A percentile compares a stretch with the other conserved stretches of the same genome.
Evolutionary conservation across 1,140 invertebrate species (phyloP).

Genomic region (Gryllus bimaculatus): DNA sequence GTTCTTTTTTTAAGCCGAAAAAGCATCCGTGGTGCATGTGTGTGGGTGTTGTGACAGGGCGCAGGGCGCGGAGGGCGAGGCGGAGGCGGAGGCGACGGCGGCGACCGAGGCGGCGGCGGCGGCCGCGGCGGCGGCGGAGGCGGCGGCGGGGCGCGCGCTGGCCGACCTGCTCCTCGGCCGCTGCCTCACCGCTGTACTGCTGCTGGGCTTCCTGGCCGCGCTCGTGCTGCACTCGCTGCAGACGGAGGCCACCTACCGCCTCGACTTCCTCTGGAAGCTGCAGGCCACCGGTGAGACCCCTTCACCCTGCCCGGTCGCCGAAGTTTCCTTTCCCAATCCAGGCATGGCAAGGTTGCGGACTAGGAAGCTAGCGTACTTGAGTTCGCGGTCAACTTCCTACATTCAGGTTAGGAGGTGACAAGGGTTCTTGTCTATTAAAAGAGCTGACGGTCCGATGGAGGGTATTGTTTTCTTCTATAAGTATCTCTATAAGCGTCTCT

Average conservation of each 20-base stretch:
- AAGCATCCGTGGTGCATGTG: too few species aligned
- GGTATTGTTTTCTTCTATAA: too few species aligned
- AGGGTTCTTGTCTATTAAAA: too few species aligned
- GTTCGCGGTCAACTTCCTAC: too few species aligned
- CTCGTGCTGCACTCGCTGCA: conserved; percentile 80
- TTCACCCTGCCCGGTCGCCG: background rate
- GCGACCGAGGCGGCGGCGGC: background rate
- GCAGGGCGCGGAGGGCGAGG: too few species aligned
- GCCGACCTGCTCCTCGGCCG: background rate
- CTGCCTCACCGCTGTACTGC: conserved; percentile 44
- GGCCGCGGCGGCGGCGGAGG: too few species aligned
- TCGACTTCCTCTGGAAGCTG: conserved; percentile 91
- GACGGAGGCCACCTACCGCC: conserved; percentile 72
- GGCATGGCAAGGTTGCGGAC: too few species aligned
- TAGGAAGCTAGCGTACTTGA: too few species aligned
- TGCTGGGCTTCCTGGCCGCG: conserved; percentile 57
- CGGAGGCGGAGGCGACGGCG: background rate
- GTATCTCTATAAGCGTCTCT: too few species aligned
- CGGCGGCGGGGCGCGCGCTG: background rate
- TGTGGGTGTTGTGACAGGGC: too few species aligned
- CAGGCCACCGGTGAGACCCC: conserved; percentile 62
- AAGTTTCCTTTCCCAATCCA: background rate
- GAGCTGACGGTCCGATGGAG: conserved; percentile 30
- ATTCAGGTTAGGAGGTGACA: too few species aligned
- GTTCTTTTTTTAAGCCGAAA: too few species aligned